Conservation (phyloP, 2,888 invertebrate genomes). For the Aporophyla nigra region DNA sequence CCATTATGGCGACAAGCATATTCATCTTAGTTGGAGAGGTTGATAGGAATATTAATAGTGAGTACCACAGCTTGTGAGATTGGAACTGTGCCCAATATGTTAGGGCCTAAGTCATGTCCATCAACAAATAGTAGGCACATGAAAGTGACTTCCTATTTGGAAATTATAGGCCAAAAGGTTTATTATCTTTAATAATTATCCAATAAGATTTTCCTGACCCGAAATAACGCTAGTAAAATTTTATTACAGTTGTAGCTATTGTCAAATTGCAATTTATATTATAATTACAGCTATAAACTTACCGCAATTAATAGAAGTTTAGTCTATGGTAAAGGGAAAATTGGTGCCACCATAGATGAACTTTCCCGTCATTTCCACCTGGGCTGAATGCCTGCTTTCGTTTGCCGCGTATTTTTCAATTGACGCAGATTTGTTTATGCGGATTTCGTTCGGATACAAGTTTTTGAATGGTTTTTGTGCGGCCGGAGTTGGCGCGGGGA, state of each 20-base stretch:
- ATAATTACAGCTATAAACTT: slow-evolving; percentile 41
- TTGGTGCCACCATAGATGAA: slow-evolving; percentile 70
- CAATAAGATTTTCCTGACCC: slow-evolving; percentile 18
- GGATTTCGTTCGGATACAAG: slow-evolving; percentile 67
- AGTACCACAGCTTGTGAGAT: slow-evolving; percentile 46
- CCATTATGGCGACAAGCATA: slow-evolving; percentile 37
- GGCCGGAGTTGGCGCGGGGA: slow-evolving; percentile 61
- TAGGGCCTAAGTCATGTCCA: background rate
- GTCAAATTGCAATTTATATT: slow-evolving; percentile 34
- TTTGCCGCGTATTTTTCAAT: slow-evolving; percentile 65
- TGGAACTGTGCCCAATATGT: slow-evolving; percentile 34
- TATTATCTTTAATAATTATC: slow-evolving; percentile 20
- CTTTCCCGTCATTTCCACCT: slow-evolving; percentile 78
- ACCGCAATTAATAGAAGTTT: slow-evolving; percentile 68
- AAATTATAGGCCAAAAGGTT: slow-evolving; percentile 1
- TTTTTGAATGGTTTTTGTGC: slow-evolving; percentile 67
- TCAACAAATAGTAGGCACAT: slow-evolving; percentile 1
- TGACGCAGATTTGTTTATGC: slow-evolving; percentile 66
- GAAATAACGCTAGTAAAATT: slow-evolving; percentile 21
- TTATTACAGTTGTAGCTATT: slow-evolving; percentile 35
- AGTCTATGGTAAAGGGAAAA: slow-evolving; percentile 73
- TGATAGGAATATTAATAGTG: slow-evolving; percentile 53
- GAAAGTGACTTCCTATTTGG: slow-evolving; percentile 17
- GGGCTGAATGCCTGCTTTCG: slow-evolving; percentile 44
- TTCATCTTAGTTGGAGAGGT: slow-evolving; percentile 42